Conservation (phyloP, 2,888 invertebrate genomes). For the Dorcus hopei region DNA sequence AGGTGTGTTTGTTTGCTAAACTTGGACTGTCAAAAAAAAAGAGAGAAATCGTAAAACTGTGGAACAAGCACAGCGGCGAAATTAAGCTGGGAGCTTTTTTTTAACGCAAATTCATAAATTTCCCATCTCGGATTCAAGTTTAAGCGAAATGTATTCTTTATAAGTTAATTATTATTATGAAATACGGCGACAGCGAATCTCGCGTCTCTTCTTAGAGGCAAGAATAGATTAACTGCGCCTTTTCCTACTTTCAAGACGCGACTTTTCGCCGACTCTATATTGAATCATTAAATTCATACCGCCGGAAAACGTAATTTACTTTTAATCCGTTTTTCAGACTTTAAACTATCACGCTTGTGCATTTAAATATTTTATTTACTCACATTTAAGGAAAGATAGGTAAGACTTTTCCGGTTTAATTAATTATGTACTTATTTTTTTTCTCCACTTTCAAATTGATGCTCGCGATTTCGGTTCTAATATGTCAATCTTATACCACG, state of each 20-base stretch:
- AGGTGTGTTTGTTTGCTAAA: conserved; percentile 25
- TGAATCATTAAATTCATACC: conserved; percentile 12
- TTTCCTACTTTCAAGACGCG: conserved; percentile 4
- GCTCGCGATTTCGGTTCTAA: too few relatives aligned
- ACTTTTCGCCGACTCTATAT: conserved; percentile 15
- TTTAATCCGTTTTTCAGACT: too few relatives aligned
- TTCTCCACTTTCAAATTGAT: too few relatives aligned
- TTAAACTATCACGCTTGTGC: too few relatives aligned
- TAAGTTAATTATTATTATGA: conserved; percentile 34
- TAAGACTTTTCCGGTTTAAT: too few relatives aligned
- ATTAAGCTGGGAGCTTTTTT: conserved; percentile 18
- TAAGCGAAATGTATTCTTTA: conserved; percentile 24
- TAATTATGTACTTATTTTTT: too few relatives aligned
- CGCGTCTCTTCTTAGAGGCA: conserved; percentile 12
- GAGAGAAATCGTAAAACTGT: conserved; percentile 14
- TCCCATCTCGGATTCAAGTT: conserved; percentile 20
- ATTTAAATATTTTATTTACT: too few relatives aligned
- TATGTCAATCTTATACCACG: too few relatives aligned
- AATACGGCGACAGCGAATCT: conserved; percentile 27
- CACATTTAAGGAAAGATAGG: too few relatives aligned
- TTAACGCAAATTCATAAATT: conserved; percentile 22
- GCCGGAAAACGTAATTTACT: background rate
- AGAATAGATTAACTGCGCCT: conserved; percentile 17
- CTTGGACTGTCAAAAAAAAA: conserved; percentile 15
- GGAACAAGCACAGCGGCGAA: conserved; percentile 8